Evolutionary conservation across 2,113 vertebrate genomes (phyloP), one percentile per base, ranked within the genome.

Genomic region (Acanthisitta chloris): DNA sequence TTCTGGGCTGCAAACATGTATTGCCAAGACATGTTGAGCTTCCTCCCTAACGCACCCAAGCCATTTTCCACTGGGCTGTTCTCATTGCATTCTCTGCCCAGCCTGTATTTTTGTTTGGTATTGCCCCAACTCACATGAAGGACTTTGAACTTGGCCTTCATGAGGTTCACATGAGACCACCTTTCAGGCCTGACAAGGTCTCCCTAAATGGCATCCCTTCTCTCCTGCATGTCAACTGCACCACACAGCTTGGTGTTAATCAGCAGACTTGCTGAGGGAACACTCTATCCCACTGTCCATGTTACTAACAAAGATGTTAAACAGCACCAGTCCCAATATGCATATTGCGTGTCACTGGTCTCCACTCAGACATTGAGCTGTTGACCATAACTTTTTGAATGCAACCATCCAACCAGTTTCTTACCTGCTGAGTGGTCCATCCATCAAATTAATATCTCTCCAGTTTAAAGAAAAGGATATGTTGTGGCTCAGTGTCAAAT

Each of bases 291-390:
- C 4, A 1, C 23, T 45, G 38, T 18, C 14, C 17, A 13, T 45
- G 14, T 16, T 26, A 23, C 12, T 5, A 28, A 51, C 2, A 4
- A n/a, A 61, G 59, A 45, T 45, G 9, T 28, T 43, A 23, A 59
- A 43, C 8, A 61, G 10, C 1, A 4, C 12, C 1, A 0, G 46
- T 61, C 64, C 38, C 33, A 40, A 8, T 29, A 24, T 12, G 33
- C 26, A 28, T 3, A 7, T 15, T 4, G 24, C 10, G 29, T 18
- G 9, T 38, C n/a, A 24, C 38, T 33, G 14, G 23, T 38, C 46
- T 70, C 23, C 24, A 29, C 10, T 29, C 40, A 40, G 26, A 40
- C 7, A 14, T 6, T 25, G 36, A 36, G 20, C 20, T 58, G 12
- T 9, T 78, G 28, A 61, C 10, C 13, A 46, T 4, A 40, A 46